phyloP scores from a whole-genome alignment of 2,888 invertebrate genomes.

The Lochmaea capreae region DNA sequence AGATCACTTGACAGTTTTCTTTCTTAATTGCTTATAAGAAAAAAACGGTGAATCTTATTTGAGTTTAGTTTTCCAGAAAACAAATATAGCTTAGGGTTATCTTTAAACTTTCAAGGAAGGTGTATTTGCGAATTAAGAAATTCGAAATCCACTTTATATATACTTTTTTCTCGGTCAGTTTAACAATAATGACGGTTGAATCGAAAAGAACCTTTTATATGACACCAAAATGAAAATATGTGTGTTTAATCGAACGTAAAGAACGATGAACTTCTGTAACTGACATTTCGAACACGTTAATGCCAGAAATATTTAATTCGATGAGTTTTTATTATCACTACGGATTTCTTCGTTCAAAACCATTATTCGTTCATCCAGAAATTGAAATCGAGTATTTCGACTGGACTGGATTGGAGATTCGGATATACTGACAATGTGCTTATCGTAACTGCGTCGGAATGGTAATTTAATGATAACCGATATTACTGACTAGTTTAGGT shows the following conservation, averaged over 20 bases:
- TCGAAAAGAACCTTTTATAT: constrained; percentile 22
- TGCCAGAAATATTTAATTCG: constrained; percentile 38
- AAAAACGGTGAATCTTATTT: too few species aligned
- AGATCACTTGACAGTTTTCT: too few species aligned
- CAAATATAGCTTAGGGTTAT: too few species aligned
- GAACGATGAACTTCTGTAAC: constrained; percentile 35
- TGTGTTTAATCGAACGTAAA: constrained; percentile 31
- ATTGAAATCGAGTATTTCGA: constrained; percentile 35
- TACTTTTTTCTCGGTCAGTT: not conserved
- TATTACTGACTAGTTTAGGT: not conserved
- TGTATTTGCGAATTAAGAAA: too few species aligned
- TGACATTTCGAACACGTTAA: constrained; percentile 37
- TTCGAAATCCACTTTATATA: too few species aligned
- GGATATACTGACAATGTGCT: constrained; percentile 24
- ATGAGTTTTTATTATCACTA: constrained; percentile 37
- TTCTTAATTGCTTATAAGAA: too few species aligned
- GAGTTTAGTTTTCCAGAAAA: too few species aligned
- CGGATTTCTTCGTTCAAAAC: constrained; percentile 23
- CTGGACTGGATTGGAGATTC: constrained; percentile 1
- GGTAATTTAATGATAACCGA: constrained; percentile 34
- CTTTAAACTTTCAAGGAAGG: too few species aligned
- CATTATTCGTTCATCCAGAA: constrained; percentile 30
- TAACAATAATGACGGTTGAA: constrained; percentile 10
- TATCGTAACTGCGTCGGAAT: constrained; percentile 29
- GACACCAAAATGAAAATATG: constrained; percentile 30